Percentiles rank a stretch among this genome's conserved stretches.
These are phyloP conservation scores for Chaenodraco wilsoni DNA, from an alignment of 2,797 vertebrate species.

Conservation along the genomic window DNA sequence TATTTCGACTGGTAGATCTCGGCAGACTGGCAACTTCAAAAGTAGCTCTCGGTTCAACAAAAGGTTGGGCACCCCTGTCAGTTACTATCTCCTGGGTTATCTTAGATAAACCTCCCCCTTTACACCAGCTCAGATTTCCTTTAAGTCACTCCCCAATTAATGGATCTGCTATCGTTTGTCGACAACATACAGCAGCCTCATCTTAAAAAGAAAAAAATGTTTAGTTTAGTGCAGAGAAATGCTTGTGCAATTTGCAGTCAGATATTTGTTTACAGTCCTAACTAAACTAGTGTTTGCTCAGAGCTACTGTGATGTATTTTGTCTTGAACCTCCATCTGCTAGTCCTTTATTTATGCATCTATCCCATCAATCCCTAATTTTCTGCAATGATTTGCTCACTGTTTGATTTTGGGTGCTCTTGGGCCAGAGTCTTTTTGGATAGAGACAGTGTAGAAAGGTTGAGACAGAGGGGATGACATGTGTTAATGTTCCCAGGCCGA, in stretches of 20 bases:
- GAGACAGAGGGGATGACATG: no score
- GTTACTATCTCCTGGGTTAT: slow-evolving; percentile 56
- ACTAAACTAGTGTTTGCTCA: slow-evolving; percentile 5
- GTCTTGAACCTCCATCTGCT: slow-evolving; percentile 27
- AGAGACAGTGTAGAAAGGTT: no score
- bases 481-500: no score
- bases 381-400: background rate
- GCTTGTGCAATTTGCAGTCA: slow-evolving; percentile 8
- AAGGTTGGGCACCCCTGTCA: background rate
- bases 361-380: background rate
- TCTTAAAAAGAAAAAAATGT: background rate
- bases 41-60: no score
- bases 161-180: slow-evolving; percentile 24
- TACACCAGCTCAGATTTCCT: slow-evolving; percentile 41
- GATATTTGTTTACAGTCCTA: slow-evolving; percentile 2
- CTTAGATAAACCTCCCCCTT: slow-evolving; percentile 33
- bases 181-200: slow-evolving; percentile 11
- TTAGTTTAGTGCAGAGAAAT: slow-evolving; percentile 14
- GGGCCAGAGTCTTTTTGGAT: no score
- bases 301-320: slow-evolving; percentile 4
- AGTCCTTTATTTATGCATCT: background rate
- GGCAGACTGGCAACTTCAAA: no score
- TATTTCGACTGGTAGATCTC: no score
- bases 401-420: background rate
- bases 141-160: slow-evolving; percentile 13